These are phyloP conservation scores for Episyrphus balteatus DNA, from an alignment of 1,140 invertebrate genomes.

Conservation along the genomic window DNA sequence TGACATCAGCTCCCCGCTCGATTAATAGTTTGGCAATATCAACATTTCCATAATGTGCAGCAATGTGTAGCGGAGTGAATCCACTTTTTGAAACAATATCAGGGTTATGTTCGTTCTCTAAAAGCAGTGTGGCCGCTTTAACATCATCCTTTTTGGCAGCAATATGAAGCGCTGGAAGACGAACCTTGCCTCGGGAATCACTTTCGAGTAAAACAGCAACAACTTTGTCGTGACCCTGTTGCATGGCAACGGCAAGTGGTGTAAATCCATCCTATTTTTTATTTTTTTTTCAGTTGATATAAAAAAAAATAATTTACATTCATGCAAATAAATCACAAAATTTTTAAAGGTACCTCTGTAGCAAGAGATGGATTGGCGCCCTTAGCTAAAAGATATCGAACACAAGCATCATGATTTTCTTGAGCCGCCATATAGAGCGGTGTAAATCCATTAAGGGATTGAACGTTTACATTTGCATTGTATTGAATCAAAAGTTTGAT, in stretches of 20 bases:
- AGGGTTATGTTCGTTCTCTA: conserved; percentile 92
- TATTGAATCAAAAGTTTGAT: conserved; percentile 80
- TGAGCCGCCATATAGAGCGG: conserved; percentile 99
- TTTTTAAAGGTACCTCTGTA: conserved; percentile 69
- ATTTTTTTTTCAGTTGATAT: not conserved
- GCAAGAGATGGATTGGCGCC: conserved; percentile 93
- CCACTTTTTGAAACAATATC: conserved; percentile 95
- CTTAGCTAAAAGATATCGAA: conserved; percentile 82
- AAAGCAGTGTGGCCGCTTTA: conserved; percentile 80
- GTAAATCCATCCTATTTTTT: conserved; percentile 85
- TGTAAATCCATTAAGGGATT: conserved; percentile 95
- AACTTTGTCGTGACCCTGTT: conserved; percentile 97
- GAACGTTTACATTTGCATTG: conserved; percentile 90
- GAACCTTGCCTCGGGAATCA: conserved; percentile 85
- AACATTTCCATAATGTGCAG: conserved; percentile 96
- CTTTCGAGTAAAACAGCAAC: conserved; percentile 93
- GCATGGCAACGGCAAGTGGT: conserved; percentile 94
- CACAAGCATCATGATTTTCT: conserved; percentile 93
- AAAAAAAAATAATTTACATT: not conserved
- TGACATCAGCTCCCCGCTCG: conserved; percentile 88
- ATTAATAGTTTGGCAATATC: conserved; percentile 86
- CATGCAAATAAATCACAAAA: not conserved
- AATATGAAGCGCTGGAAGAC: conserved; percentile 84
- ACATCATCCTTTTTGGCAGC: conserved; percentile 99
- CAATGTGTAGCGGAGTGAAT: conserved; percentile 96